Conservation (phyloP, 2,888 invertebrate species). For the Choreutis nemorana region DNA sequence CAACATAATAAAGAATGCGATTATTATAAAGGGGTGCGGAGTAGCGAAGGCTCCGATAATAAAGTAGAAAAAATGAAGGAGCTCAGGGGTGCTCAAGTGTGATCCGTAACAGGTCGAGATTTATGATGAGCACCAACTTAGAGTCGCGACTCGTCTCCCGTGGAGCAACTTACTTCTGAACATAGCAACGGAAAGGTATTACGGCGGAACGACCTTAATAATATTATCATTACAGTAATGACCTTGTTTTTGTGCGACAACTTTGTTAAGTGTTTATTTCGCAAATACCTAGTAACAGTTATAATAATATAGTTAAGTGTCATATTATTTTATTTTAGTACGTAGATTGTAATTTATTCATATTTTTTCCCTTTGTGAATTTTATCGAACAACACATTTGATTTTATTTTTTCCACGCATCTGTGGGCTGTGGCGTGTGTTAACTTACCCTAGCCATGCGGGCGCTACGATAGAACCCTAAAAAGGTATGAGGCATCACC, state of each 20-base stretch:
- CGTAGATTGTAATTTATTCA: too few relatives aligned
- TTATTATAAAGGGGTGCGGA: conserved; percentile 21
- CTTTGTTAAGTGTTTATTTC: too few relatives aligned
- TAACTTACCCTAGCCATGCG: conserved; percentile 37
- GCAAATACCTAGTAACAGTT: too few relatives aligned
- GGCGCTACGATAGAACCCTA: conserved; percentile 39
- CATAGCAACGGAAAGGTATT: too few relatives aligned
- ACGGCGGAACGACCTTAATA: too few relatives aligned
- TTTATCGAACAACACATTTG: conserved; percentile 16
- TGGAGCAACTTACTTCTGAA: too few relatives aligned
- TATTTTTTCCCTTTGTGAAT: too few relatives aligned
- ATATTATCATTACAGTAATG: too few relatives aligned
- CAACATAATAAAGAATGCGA: too few relatives aligned
- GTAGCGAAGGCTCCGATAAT: conserved; percentile 37
- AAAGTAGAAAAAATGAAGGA: conserved; percentile 35
- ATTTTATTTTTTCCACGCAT: conserved; percentile 21
- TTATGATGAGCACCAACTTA: conserved; percentile 44
- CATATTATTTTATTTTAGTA: too few relatives aligned
- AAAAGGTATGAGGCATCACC: conserved; percentile 19
- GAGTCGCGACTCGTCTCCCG: conserved; percentile 38
- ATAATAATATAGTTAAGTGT: too few relatives aligned
- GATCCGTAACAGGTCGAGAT: conserved; percentile 38
- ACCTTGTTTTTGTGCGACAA: too few relatives aligned
- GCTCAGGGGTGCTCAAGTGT: conserved; percentile 20
- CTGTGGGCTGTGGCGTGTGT: conserved; percentile 23